Percentiles rank a stretch among this genome's conserved stretches.
Evolutionary conservation across 2,888 invertebrate genomes (phyloP).

Genomic region (Dicycla oo): DNA sequence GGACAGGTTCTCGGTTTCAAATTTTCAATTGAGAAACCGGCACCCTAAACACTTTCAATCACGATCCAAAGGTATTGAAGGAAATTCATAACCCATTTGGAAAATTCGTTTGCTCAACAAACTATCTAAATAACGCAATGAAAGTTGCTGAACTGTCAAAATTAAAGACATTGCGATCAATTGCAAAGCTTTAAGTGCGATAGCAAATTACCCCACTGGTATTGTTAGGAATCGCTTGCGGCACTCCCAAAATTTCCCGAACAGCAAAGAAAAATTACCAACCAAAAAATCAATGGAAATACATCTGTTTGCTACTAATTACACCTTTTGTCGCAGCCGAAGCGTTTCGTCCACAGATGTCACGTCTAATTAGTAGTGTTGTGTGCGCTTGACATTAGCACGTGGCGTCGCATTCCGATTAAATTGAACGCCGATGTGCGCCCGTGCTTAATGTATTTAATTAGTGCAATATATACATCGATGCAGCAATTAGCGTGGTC

Average conservation of each 20-base stretch:
- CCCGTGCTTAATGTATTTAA: constrained; percentile 75
- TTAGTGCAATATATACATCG: constrained; percentile 68
- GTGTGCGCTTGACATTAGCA: constrained; percentile 67
- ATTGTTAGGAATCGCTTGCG: background rate
- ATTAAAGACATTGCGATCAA: too few species aligned
- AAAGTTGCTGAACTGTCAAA: too few species aligned
- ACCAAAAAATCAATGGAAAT: constrained; percentile 35
- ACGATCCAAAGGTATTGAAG: too few species aligned
- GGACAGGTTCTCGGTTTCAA: background rate
- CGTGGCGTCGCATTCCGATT: constrained; percentile 70
- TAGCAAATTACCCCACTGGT: too few species aligned
- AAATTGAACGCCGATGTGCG: constrained; percentile 68
- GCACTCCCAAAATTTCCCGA: constrained; percentile 2
- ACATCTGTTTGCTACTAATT: constrained; percentile 64
- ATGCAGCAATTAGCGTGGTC: constrained; percentile 47
- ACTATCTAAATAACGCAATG: too few species aligned
- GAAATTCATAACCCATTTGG: too few species aligned
- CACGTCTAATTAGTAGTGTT: constrained; percentile 72
- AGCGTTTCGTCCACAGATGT: constrained; percentile 70
- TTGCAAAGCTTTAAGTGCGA: too few species aligned
- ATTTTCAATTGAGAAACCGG: background rate
- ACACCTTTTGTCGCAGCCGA: constrained; percentile 71
- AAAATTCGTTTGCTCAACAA: too few species aligned
- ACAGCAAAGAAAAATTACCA: background rate
- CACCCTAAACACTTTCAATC: too few species aligned